Evolutionary conservation across 2,797 vertebrate species (phyloP).

Genomic region (Petrocephalus sullivani): DNA sequence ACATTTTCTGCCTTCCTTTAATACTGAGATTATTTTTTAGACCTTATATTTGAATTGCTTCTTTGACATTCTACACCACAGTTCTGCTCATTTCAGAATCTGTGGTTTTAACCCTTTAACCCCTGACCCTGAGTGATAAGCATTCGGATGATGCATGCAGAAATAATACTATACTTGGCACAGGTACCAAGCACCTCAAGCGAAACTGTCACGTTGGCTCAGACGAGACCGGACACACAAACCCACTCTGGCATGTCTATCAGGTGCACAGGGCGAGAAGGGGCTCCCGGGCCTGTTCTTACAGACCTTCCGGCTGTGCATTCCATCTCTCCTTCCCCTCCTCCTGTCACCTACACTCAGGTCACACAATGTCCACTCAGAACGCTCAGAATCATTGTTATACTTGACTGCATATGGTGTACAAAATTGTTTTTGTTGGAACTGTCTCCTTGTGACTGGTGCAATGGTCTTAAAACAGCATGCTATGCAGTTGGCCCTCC

Average conservation of each 20-base stretch:
- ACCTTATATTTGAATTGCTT: not conserved
- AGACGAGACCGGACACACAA: not conserved
- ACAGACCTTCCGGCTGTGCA: not conserved
- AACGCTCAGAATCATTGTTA: not conserved
- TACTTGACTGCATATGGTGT: not conserved
- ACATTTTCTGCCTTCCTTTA: not conserved
- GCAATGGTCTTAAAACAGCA: not conserved
- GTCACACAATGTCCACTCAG: not conserved
- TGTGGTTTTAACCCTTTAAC: not conserved
- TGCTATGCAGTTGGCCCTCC: not conserved
- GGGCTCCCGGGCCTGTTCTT: not conserved
- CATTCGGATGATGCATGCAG: not conserved
- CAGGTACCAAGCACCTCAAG: not conserved
- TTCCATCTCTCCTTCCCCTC: not conserved
- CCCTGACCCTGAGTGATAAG: not conserved
- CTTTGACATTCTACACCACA: not conserved
- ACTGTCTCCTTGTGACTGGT: not conserved
- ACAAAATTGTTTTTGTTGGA: not conserved
- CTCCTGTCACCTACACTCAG: not conserved
- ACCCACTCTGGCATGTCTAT: not conserved
- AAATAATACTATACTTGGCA: not conserved
- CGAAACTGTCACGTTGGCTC: not conserved
- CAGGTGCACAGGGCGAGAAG: not conserved
- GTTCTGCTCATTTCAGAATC: not conserved
- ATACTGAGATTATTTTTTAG: not conserved